Base-by-base conservation (phyloP, 2,888 invertebrate species). In the Geotrupes spiniger region DNA sequence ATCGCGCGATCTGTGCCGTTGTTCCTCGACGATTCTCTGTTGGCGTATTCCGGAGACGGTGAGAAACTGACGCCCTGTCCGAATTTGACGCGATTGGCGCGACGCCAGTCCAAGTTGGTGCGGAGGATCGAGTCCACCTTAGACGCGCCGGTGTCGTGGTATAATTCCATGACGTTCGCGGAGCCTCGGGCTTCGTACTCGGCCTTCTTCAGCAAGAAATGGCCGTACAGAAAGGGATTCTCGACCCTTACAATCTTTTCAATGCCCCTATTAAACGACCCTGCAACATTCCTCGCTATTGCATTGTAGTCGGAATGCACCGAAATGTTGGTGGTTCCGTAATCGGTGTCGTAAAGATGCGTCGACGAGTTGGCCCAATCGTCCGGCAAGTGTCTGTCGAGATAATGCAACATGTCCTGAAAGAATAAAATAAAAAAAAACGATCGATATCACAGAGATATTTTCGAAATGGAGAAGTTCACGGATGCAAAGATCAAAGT, bases 31-130 rank as follows among this genome's bases (percentile, higher is more conserved):
- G 65, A 62, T 37, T 63, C 53, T 49, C 52, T 56, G 45, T 63
- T 61, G 1, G 68, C 69, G 37, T 60, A 61, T 9, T 36, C 11
- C 8, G 67, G 54, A 9, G 48, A 52, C 2, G 56, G 48, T 1
- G 68, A 66, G 52, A 69, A 69, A 43, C 68, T 68, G 1, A 67
- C 67, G 1, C 66, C 68, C 26, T 55, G 58, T 2, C 69, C 69
- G 53, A 57, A 69, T 51, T 56, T 67, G 27, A 51, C 38, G 21
- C 60, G 48, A 4, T 10, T 25, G 1, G 49, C 65, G 25, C 52
- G 47, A 12, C 66, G 48, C 66, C 67, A 66, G 49, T 69, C 66
- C 36, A 69, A 62, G 40, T 68, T 69, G 15, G 51, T 57, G 14
- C 26, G 40, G 2, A 60, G 53, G 33, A 69, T 69, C 0, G 66